Evolutionary conservation across 2,888 invertebrate species (phyloP), one percentile per base, ranked within the genome.

Genomic region (Drosophila formosana): DNA sequence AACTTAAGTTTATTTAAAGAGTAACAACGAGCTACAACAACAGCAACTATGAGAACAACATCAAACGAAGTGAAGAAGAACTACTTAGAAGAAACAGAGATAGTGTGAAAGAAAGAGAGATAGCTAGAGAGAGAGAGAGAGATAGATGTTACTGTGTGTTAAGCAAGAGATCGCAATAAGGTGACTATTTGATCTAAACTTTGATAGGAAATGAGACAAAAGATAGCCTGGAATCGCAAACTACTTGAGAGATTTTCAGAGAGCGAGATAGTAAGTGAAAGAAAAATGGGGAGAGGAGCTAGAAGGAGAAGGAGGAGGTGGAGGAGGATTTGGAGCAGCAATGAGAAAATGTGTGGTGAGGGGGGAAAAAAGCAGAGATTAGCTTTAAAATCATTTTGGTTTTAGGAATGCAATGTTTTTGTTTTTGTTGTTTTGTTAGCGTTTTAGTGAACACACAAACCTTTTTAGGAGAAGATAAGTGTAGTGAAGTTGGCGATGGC

Each of bases 381-480:
- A 73, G 70, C 61, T 63, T 65, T 63, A 74, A 55, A 58, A 56
- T 72, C 52, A 60, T 72, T 63, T 64, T 67, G 50, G 57, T 75
- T 66, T 75, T 61, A 61, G 23, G 52, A 58, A 66, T 68, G 74
- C 71, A 72, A 72, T 75, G 73, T 53, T 55, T 71, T 66, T 58
- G 34, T 53, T 78, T 76, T 65, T 51, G 57, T 66, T 50, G 61
- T 43, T 41, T 70, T 58, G 50, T 78, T 84, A 77, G 72, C 63
- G 63, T 78, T 75, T 78, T 78, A 80, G 78, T 69, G 88, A 82
- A 91, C 91, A 91, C 91, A 91, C 91, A 92, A 92, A 92, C 92
- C 92, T 92, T 92, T 89, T 92, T 91, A 92, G 92, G 91, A 91
- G 91, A 92, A 92, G 92, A 91, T 91, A 92, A 91, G 91, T 92